Conservation (phyloP, 2,888 invertebrate species). For the Acronicta alni region DNA sequence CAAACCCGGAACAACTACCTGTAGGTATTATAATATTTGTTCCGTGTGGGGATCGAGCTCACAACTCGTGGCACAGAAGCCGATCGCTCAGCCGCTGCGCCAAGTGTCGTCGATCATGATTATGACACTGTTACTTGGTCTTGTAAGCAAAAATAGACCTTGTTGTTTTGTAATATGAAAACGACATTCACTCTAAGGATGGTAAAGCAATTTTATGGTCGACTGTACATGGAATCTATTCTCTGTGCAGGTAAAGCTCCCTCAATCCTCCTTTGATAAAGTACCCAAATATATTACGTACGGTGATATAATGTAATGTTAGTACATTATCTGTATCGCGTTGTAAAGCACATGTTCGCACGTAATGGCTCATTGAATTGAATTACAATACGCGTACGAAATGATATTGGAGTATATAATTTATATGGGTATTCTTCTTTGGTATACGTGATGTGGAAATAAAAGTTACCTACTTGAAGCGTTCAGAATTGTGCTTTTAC, state of each 20-base stretch:
- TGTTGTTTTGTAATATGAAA: no score
- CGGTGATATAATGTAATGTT: conserved; percentile 51
- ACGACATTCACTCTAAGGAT: no score
- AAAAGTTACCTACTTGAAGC: not conserved
- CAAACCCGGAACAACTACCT: no score
- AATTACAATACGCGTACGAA: conserved; percentile 46
- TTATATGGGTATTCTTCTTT: conserved; percentile 29
- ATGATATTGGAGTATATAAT: conserved; percentile 39
- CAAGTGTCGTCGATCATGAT: no score
- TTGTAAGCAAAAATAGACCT: no score
- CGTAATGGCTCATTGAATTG: conserved; percentile 54
- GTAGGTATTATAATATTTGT: no score
- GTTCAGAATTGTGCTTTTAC: not conserved
- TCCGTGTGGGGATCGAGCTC: no score
- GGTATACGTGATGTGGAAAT: not conserved
- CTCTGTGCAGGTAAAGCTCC: conserved; percentile 48
- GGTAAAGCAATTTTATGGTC: no score
- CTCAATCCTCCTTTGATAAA: conserved; percentile 57
- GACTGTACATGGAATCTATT: conserved; percentile 49
- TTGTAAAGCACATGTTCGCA: conserved; percentile 51
- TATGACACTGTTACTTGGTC: no score
- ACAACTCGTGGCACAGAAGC: no score
- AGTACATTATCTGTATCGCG: conserved; percentile 49
- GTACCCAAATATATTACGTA: conserved; percentile 56
- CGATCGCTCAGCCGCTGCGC: no score